Evolutionary conservation across 37 sponge, comb jelly and placozoan genomes (phyloP).

Genomic region (Oscarella lobularis): DNA sequence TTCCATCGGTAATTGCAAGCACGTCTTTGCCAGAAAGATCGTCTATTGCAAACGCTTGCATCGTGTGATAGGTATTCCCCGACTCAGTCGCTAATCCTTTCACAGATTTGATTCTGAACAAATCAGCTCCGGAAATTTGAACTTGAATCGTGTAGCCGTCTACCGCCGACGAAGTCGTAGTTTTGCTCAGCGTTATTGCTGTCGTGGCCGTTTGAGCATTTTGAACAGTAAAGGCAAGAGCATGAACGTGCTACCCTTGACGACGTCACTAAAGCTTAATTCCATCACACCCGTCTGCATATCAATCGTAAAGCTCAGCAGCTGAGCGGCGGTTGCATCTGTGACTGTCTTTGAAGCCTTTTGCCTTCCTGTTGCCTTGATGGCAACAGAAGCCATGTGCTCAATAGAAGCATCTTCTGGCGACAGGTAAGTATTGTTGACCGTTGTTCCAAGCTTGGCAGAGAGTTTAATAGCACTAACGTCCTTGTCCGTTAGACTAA

Average conservation of each 20-base stretch:
- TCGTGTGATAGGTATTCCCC: constrained; percentile 49
- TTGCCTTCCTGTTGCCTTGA: neutral
- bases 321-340: neutral
- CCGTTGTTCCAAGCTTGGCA: neutral
- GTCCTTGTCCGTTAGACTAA: neutral
- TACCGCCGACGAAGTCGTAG: neutral
- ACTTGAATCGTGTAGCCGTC: neutral
- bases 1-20: constrained; percentile 66
- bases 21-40: constrained; percentile 51
- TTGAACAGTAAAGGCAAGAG: constrained; percentile 55
- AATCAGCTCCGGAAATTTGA: neutral
- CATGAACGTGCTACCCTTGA: constrained; percentile 1
- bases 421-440: neutral
- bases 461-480: neutral
- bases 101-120: neutral
- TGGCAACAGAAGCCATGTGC: neutral
- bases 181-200: neutral
- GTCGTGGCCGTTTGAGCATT: constrained; percentile 27
- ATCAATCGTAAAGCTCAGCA: constrained; percentile 33
- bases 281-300: constrained; percentile 33
- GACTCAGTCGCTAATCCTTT: neutral
- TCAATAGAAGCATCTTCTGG: neutral
- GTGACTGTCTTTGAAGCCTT: constrained; percentile 18
- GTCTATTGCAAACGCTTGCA: constrained; percentile 52
- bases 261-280: constrained; percentile 61